These are phyloP conservation scores for Andrena flavipes DNA, from an alignment of 2,888 invertebrate species.

Conservation along the genomic window DNA sequence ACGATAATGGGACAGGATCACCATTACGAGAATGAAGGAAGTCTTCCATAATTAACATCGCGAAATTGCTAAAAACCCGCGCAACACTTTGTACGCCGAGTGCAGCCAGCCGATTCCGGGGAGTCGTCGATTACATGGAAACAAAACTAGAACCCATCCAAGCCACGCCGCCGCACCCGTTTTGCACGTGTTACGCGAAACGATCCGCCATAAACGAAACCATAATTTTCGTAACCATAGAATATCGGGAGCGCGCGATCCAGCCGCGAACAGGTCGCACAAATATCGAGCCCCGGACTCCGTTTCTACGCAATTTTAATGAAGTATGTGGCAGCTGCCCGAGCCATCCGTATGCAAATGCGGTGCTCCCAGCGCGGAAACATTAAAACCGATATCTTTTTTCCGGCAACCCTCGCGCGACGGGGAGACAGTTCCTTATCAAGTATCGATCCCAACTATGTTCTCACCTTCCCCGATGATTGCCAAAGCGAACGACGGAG, in stretches of 20 bases:
- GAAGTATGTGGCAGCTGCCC: not conserved
- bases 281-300: not conserved
- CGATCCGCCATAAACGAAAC: not conserved
- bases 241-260: not conserved
- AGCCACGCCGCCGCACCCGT: not conserved
- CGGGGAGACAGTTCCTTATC: not conserved
- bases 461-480: not conserved
- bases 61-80: conserved; percentile 3
- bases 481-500: not conserved
- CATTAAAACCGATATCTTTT: not conserved
- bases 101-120: not conserved
- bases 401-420: not conserved
- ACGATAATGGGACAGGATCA: conserved; percentile 38
- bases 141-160: not conserved
- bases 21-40: conserved; percentile 10
- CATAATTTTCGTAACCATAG: conserved; percentile 15
- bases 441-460: not conserved
- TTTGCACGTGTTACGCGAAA: not conserved
- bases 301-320: conserved; percentile 16
- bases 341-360: conserved; percentile 29
- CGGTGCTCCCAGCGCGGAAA: conserved; percentile 15
- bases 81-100: not conserved
- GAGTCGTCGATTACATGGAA: not conserved
- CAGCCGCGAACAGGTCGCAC: not conserved
- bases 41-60: conserved; percentile 18